These are phyloP conservation scores for Lysandra coridon DNA, from an alignment of 2,888 invertebrate genomes.

Conservation along the genomic window DNA sequence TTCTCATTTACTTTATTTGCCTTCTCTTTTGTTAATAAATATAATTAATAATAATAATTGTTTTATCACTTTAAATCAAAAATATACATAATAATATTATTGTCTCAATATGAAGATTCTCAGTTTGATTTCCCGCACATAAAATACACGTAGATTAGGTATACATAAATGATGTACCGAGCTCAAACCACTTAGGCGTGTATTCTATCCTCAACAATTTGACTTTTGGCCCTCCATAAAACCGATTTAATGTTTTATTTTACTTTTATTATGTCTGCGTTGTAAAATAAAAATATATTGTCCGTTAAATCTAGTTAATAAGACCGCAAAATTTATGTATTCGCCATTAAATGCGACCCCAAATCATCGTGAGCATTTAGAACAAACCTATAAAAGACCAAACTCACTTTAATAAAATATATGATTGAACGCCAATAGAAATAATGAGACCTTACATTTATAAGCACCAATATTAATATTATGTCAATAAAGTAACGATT, in stretches of 20 bases:
- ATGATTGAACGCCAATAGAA: neutral
- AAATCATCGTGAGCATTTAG: neutral
- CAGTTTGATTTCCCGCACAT: neutral
- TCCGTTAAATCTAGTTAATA: slow-evolving; percentile 26
- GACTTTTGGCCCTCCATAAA: neutral
- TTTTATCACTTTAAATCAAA: neutral
- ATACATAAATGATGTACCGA: neutral
- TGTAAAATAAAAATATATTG: slow-evolving; percentile 19
- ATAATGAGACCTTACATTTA: neutral
- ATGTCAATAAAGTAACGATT: no score
- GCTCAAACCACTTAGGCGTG: neutral
- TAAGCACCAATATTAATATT: no score
- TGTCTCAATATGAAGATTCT: neutral
- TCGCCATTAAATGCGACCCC: neutral
- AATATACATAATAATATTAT: neutral
- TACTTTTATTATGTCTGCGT: slow-evolving; percentile 4
- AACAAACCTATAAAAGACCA: neutral
- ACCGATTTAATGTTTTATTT: slow-evolving; percentile 14
- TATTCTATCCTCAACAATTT: neutral
- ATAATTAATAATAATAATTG: neutral
- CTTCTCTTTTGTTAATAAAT: neutral
- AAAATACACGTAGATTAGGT: neutral
- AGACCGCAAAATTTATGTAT: slow-evolving; percentile 4
- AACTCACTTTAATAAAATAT: neutral
- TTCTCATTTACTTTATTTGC: no score